Base-by-base conservation (phyloP, 2,888 invertebrate genomes). In the Metopia argyrocephala region DNA sequence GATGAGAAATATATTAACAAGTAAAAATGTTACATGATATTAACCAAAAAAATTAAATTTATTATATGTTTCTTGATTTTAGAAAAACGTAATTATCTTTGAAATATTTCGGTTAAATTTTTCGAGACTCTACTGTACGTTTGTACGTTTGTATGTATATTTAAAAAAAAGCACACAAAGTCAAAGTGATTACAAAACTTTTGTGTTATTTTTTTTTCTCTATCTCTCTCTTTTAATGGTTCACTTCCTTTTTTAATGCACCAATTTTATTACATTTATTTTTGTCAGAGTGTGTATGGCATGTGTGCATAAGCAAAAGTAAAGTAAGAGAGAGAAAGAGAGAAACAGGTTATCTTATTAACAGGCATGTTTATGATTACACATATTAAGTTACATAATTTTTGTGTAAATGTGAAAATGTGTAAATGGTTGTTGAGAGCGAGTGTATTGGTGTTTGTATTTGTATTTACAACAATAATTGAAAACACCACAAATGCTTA, bases 401-500 rank as follows among this genome's bases (percentile, higher is more conserved):
- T 15, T 52, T 7, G 15, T 54, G 21, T 54, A 54, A 54, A 54
- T n/a, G 27, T 27, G 12, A 38, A 38, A 38, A 38, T 38, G 38
- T 9, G 3, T 38, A 15, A 9, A 6, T 31, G 31, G 1, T 6
- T 31, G 31, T 31, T n/a, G 31, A 3, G 31, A 2, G 31, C 2
- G 31, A 9, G 31, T 31, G 31, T 31, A 31, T 9, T 9, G 31
- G 1, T 56, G 18, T 56, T 9, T 56, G 27, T 56, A 54, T 9
- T 27, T 56, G 27, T 27, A n/a, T 28, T n/a, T 52, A 21, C 21
- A 52, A 52, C 20, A 12, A 38, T 12, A 38, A 59, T 61, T 27
- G 59, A 38, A 54, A n/a, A n/a, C n/a, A n/a, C n/a, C 59, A 68
- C 61, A 68, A 68, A 54, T 61, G 68, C 68, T 62, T 68, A 54